These are phyloP conservation scores for Lophius americanus DNA, from an alignment of 2,797 vertebrate species.

Conservation along the genomic window DNA sequence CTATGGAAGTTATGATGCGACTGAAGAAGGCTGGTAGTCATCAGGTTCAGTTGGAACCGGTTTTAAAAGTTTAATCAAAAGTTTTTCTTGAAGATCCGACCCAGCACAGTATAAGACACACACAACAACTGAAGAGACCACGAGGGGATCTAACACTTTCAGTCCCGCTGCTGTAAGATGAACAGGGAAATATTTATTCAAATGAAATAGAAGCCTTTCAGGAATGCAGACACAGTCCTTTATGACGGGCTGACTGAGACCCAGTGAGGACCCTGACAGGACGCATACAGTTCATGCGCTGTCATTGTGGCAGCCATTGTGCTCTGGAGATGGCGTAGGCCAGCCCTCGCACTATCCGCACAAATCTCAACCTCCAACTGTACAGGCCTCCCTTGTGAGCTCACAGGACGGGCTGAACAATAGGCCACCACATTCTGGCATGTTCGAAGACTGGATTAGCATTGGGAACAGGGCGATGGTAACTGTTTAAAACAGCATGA, in stretches of 20 bases:
- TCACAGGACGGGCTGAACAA: constrained; percentile 81
- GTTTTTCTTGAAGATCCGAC: no score
- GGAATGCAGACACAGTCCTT: constrained; percentile 55
- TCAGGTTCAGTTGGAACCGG: no score
- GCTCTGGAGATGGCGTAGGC: constrained; percentile 86
- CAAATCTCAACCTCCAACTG: constrained; percentile 76
- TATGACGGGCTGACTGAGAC: constrained; percentile 58
- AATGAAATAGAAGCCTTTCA: constrained; percentile 64
- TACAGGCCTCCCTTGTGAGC: constrained; percentile 84
- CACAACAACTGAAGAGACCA: no score
- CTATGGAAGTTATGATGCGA: no score
- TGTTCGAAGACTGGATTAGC: constrained; percentile 81
- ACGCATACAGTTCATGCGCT: constrained; percentile 75
- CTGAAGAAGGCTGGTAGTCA: no score
- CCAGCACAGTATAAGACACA: no score
- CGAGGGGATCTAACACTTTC: no score
- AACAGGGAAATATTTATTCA: constrained; percentile 51
- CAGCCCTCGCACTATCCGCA: constrained; percentile 82
- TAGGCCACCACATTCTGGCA: constrained; percentile 81
- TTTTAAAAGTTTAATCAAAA: no score
- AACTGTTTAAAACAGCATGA: constrained; percentile 76
- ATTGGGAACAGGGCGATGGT: constrained; percentile 68
- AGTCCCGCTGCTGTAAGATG: constrained; percentile 14
- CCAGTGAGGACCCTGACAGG: constrained; percentile 75
- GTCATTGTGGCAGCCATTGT: constrained; percentile 82